Evolutionary conservation across 2,797 vertebrate species (phyloP).

Genomic region (Halcyon leucocephala): DNA sequence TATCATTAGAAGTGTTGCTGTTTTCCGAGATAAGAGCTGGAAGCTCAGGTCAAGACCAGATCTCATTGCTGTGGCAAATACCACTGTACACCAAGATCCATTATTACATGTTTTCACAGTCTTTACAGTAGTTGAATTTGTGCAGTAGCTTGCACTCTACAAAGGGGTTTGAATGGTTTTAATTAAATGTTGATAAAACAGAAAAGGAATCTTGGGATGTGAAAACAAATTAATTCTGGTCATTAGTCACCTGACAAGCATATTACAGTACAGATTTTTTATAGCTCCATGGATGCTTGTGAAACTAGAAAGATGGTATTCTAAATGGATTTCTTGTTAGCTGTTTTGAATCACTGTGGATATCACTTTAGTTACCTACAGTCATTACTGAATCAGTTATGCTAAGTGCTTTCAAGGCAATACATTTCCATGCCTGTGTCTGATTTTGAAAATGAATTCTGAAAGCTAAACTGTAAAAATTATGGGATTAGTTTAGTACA

Average conservation of each 20-base stretch:
- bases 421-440: not conserved
- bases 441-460: conserved; percentile 28
- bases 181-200: conserved; percentile 71
- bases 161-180: conserved; percentile 48
- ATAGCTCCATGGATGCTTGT: conserved; percentile 53
- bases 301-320: conserved; percentile 41
- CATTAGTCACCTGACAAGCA: conserved; percentile 68
- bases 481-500: not conserved
- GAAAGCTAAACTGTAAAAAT: conserved; percentile 10
- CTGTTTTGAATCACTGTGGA: conserved; percentile 41
- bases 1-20: not conserved
- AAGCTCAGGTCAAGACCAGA: not conserved
- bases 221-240: conserved; percentile 72
- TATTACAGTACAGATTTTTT: conserved; percentile 51
- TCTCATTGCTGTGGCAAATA: not conserved
- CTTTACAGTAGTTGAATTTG: conserved; percentile 16
- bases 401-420: conserved; percentile 26
- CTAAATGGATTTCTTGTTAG: conserved; percentile 54
- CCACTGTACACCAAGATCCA: not conserved
- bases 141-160: conserved; percentile 16
- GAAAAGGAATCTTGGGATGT: conserved; percentile 68
- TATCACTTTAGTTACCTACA: conserved; percentile 42
- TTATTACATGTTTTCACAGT: conserved; percentile 1
- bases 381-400: conserved; percentile 28
- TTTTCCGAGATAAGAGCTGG: conserved; percentile 29